Evolutionary conservation across 2,797 vertebrate genomes (phyloP).

Genomic region (Linurgus olivaceus): DNA sequence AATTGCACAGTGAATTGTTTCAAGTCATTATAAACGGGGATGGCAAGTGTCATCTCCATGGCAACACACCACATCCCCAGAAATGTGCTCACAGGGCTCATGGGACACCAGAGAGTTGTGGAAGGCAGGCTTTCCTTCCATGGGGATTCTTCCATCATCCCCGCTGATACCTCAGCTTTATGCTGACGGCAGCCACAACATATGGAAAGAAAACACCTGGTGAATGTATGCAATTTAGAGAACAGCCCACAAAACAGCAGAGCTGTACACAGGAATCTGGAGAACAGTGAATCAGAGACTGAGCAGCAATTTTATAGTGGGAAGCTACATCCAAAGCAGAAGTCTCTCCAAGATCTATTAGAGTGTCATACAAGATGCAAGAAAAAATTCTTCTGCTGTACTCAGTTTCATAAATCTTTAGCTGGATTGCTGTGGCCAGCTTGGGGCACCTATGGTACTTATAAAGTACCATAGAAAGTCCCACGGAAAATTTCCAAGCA

Average conservation of each 20-base stretch:
- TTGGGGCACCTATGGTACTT: background rate
- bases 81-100: background rate
- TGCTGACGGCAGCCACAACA: background rate
- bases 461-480: background rate
- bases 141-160: background rate
- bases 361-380: background rate
- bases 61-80: background rate
- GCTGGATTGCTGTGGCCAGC: background rate
- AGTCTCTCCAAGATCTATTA: background rate
- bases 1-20: background rate
- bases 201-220: background rate
- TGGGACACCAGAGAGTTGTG: accelerated
- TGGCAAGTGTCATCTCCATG: slow-evolving; percentile 30
- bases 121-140: background rate
- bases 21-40: background rate
- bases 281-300: background rate
- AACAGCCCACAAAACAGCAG: background rate
- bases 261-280: background rate
- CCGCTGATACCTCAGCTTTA: accelerated
- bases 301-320: background rate
- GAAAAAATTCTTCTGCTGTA: background rate
- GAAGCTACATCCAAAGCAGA: background rate
- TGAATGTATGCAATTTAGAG: background rate
- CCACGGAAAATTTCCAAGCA: background rate
- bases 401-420: background rate